A percentile compares a stretch with the other conserved stretches of the same genome.
These are phyloP conservation scores for Apis mellifera DNA, from an alignment of 1,140 invertebrate species.

Conservation along the genomic window DNA sequence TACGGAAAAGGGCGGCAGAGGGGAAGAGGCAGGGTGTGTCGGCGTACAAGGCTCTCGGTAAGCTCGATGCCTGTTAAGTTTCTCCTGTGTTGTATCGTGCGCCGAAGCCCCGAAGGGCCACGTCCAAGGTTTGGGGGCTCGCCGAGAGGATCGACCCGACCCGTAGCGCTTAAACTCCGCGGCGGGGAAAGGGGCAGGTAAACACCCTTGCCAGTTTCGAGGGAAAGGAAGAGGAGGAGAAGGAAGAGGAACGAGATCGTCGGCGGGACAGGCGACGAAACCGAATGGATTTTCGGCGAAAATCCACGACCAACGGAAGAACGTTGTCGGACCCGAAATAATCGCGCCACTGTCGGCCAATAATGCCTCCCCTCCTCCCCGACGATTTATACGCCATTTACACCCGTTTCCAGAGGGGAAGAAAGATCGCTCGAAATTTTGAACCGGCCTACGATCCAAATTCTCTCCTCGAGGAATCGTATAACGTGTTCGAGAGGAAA, in stretches of 20 bases:
- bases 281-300: constrained; percentile 45
- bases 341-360: constrained; percentile 47
- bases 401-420: not conserved
- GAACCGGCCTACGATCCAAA: no score
- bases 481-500: no score
- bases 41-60: constrained; percentile 52
- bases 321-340: constrained; percentile 49
- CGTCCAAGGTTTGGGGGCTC: constrained; percentile 55
- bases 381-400: not conserved
- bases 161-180: constrained; percentile 52
- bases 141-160: constrained; percentile 56
- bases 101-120: constrained; percentile 54
- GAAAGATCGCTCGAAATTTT: no score
- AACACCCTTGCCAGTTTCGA: constrained; percentile 6
- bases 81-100: constrained; percentile 56
- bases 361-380: constrained; percentile 30
- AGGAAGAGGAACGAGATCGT: not conserved
- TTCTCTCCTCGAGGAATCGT: no score
- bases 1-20: no score
- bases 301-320: constrained; percentile 45
- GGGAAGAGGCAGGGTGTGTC: constrained; percentile 22
- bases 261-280: constrained; percentile 37
- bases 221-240: no score
- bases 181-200: not conserved
- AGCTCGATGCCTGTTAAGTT: constrained; percentile 68